Percentiles rank a stretch among this genome's conserved stretches.
Conservation (phyloP, 2,888 invertebrate species). For the Saturnia pavonia region DNA sequence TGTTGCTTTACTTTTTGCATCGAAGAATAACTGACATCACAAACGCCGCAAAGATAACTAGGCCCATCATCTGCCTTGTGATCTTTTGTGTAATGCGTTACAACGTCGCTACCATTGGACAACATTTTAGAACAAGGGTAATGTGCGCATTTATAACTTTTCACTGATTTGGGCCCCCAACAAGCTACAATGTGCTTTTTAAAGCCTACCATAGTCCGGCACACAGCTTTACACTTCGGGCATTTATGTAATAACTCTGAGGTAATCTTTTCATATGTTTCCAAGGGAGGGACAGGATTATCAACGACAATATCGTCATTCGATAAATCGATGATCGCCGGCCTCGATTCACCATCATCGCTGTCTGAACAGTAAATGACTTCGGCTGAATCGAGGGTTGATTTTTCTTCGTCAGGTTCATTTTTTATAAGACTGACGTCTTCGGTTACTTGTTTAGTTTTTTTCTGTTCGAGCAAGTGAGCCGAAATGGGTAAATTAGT, state of each 20-base stretch:
- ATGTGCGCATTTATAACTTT: slow-evolving; percentile 21
- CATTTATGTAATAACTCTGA: slow-evolving; percentile 44
- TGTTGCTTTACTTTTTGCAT: slow-evolving; percentile 41
- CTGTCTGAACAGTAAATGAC: slow-evolving; percentile 63
- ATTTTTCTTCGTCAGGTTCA: slow-evolving; percentile 36
- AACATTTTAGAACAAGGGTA: neutral
- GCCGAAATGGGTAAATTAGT: neutral
- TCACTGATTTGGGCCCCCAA: slow-evolving; percentile 30
- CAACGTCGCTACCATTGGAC: slow-evolving; percentile 31
- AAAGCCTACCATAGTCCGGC: slow-evolving; percentile 37
- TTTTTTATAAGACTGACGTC: slow-evolving; percentile 42
- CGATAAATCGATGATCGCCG: slow-evolving; percentile 45
- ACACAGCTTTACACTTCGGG: slow-evolving; percentile 42
- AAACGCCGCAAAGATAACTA: slow-evolving; percentile 43
- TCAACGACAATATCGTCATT: slow-evolving; percentile 37
- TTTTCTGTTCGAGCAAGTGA: neutral
- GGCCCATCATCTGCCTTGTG: slow-evolving; percentile 29
- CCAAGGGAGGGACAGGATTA: neutral
- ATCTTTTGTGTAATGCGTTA: slow-evolving; percentile 46
- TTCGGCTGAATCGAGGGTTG: slow-evolving; percentile 23
- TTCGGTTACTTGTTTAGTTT: neutral
- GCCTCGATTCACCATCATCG: slow-evolving; percentile 57
- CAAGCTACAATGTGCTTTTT: slow-evolving; percentile 45
- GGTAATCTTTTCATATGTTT: slow-evolving; percentile 25
- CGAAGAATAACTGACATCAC: slow-evolving; percentile 30